phyloP scores from a whole-genome alignment of 2,888 invertebrate genomes.

The Tenthredo amoena region DNA sequence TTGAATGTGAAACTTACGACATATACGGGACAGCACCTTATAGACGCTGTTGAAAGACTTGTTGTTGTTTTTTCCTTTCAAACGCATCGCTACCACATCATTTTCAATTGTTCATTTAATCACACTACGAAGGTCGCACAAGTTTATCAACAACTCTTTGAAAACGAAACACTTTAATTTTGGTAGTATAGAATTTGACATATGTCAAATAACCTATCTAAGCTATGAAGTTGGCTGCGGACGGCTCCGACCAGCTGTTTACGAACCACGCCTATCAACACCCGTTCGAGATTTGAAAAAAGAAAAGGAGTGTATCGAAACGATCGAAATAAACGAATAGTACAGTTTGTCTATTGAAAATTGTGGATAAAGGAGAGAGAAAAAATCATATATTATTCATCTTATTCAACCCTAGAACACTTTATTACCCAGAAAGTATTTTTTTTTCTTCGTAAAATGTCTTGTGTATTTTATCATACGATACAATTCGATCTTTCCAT shows the following conservation, averaged over 20 bases:
- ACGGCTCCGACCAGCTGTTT: constrained; percentile 27
- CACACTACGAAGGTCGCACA: background rate
- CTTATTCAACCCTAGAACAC: background rate
- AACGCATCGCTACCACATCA: constrained; percentile 74
- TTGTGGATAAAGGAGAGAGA: background rate
- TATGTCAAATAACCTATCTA: constrained; percentile 68
- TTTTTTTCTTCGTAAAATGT: background rate
- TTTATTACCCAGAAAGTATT: background rate
- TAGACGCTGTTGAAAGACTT: constrained; percentile 76
- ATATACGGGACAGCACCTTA: constrained; percentile 76
- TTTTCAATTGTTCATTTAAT: constrained; percentile 59
- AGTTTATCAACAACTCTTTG: background rate
- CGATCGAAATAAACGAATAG: background rate
- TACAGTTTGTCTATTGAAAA: background rate
- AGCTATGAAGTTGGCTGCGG: constrained; percentile 63
- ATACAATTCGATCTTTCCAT: background rate
- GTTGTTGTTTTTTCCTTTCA: constrained; percentile 75
- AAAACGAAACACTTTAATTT: constrained; percentile 50
- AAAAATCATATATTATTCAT: background rate
- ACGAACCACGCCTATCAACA: constrained; percentile 38
- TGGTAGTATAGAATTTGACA: constrained; percentile 64
- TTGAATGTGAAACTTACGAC: constrained; percentile 71
- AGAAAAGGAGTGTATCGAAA: background rate
- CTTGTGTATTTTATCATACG: background rate
- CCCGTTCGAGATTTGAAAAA: background rate